Evolutionary conservation across 2,113 vertebrate species (phyloP), one percentile per base, ranked within the genome.

Genomic region (Propithecus coquereli): DNA sequence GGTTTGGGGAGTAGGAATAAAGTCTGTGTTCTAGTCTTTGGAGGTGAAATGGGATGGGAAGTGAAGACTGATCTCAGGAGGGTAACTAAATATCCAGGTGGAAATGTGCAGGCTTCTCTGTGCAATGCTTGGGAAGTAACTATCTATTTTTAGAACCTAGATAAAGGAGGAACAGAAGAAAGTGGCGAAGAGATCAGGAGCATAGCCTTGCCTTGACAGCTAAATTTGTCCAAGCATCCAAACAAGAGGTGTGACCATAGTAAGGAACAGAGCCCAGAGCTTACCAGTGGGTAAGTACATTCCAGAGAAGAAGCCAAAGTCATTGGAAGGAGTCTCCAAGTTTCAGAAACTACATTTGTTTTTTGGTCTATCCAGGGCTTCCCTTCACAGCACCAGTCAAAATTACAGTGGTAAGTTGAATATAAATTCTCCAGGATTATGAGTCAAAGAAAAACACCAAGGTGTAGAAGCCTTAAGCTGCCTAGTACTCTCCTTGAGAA

Each of bases 71-170:
- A 22, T 95, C 92, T 43, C 82, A 11, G 70, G 40, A 43, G 3
- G 3, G 34, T 52, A 59, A 74, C 27, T 45, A 16, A 79, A 86
- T 50, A 22, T 40, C 68, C 91, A 71, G 37, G 92, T 87, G 50
- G 86, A 89, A 95, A 18, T 8, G 0, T 1, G 0, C 45, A 95
- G 17, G 12, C 70, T 87, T 94, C 66, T 96, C 68, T 80, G 4
- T 68, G 59, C 18, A 85, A 37, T 91, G 23, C 37, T 91, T 71
- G 52, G 74, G 91, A 89, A 95, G 74, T 52, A 87, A 63, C 27
- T 66, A 17, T 50, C 43, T 96, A 91, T 96, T 97, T 97, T 91
- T 50, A 91, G 63, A 71, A 83, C 25, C 83, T 84, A 80, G 37
- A 94, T 95, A 83, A 47, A 93, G 10, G 17, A 63, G n/a, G 68